Base-by-base conservation (phyloP, 2,113 vertebrate species). In the Microtus pennsylvanicus region DNA sequence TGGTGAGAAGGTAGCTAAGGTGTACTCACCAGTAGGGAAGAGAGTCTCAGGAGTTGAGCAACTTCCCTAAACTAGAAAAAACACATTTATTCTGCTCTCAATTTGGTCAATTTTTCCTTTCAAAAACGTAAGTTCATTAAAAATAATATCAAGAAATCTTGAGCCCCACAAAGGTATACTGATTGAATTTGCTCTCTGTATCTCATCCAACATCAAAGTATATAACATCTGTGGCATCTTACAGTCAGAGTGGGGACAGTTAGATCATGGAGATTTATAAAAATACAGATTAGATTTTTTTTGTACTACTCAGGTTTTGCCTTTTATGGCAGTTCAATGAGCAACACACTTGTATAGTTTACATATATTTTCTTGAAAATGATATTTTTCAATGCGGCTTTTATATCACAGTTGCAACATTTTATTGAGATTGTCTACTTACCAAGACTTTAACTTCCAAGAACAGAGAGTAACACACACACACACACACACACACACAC, bases 61-160 rank as follows among this genome's bases (percentile, higher is more conserved):
- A 93, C 13, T 92, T 94, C 2, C 6, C 24, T 12, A 86, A 80
- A 85, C 2, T 92, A 65, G 85, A 91, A 87, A 26, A 81, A 80
- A 33, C 6, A 91, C 30, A 42, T 11, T 80, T 78, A 65, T 77
- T 55, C 6, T 90, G 11, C 1, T 93, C 38, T 81, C 88, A 45
- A 72, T 81, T 90, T 87, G 75, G 35, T 47, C 61, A 30, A 26
- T 19, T 94, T 89, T 78, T 88, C 76, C 7, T 90, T 94, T 67
- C 1, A 69, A 90, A 94, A 67, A 19, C 11, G 7, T 52, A 77
- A 91, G 58, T 76, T 80, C 5, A 90, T 35, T 95, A 30, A 81
- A 94, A 70, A 42, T 12, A 87, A 35, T 75, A 77, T 80, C 47
- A 70, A n/a, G 33, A 30, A 61, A 70, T 75, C 6, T 10, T 38